Evolutionary conservation across 2,797 vertebrate genomes (phyloP), one percentile per base, ranked within the genome.

Genomic region (Lutjanus argentimaculatus): DNA sequence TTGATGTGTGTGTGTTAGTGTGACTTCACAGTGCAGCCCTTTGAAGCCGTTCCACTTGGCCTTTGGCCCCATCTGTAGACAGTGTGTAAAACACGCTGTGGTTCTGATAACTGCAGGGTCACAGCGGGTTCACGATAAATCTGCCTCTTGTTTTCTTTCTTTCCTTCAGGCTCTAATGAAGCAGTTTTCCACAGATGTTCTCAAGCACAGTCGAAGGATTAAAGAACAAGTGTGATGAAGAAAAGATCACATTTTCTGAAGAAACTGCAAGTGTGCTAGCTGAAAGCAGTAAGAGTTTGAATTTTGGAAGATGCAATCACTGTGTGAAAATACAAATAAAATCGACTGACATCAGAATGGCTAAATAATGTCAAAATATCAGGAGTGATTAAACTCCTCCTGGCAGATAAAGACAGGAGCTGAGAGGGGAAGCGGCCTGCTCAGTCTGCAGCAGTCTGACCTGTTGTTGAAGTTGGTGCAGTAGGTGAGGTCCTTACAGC

Each of bases 401-500:
- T 10, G 0, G 8, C 13, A 52, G 7, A 51, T 19, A 19, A 36
- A 43, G 9, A 21, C 6, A 13, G 8, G n/a, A 25, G 10, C 17
- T 22, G 8, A n/a, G 45, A n/a, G 1, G 19, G 5, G 11, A 53
- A 66, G 45, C 2, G 8, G 21, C 51, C 11, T 17, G 30, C 5
- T 6, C 62, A 53, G 22, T 7, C 3, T 40, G 5, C 19, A 14
- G 17, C 14, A 21, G 40, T 53, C 76, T 89, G 92, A 99, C 99
- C 99, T 98, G 96, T 99, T 99, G 95, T 99, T 99, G 95, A 99
- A 99, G 96, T 99, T 99, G 94, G 97, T 98, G 93, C 99, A 99
- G 95, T 98, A 99, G 81, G 92, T 91, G 80, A 99, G 97, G 89
- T 97, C 98, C 92, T 97, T 97, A 94, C 99, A 99, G 94, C 99